phyloP scores from a whole-genome alignment of 2,888 invertebrate species.

The Eustalomyia histrio region DNA sequence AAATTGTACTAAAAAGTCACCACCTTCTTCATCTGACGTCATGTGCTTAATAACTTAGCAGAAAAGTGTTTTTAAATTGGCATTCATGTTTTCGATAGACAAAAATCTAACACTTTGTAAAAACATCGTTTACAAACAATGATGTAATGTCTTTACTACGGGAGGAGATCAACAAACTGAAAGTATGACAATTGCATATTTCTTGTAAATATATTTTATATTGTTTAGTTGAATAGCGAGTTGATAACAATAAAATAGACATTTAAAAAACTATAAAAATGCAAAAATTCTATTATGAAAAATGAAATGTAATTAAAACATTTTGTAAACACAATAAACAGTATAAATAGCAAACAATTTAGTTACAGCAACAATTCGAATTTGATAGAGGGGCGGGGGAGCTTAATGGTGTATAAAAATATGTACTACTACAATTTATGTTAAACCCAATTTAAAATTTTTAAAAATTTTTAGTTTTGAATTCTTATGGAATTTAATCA shows the following conservation, averaged over 20 bases:
- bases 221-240: constrained; percentile 37
- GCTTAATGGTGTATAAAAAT: too few relatives aligned
- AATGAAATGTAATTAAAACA: neutral
- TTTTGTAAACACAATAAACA: neutral
- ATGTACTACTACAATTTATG: too few relatives aligned
- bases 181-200: constrained; percentile 54
- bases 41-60: neutral
- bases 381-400: too few relatives aligned
- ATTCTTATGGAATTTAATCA: too few relatives aligned
- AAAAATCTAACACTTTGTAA: neutral
- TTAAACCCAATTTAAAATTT: too few relatives aligned
- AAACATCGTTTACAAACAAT: neutral
- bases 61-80: constrained; percentile 5
- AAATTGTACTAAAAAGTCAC: constrained; percentile 8
- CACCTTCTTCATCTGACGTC: constrained; percentile 9
- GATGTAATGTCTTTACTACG: neutral
- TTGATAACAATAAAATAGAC: constrained; percentile 41
- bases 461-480: too few relatives aligned
- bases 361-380: neutral
- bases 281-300: constrained; percentile 27
- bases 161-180: constrained; percentile 52
- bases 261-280: constrained; percentile 41
- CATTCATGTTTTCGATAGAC: constrained; percentile 32
- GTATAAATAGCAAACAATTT: neutral
- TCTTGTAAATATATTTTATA: constrained; percentile 13